These are phyloP conservation scores for Leptura quadrifasciata DNA, from an alignment of 2,888 invertebrate genomes.

Conservation along the genomic window DNA sequence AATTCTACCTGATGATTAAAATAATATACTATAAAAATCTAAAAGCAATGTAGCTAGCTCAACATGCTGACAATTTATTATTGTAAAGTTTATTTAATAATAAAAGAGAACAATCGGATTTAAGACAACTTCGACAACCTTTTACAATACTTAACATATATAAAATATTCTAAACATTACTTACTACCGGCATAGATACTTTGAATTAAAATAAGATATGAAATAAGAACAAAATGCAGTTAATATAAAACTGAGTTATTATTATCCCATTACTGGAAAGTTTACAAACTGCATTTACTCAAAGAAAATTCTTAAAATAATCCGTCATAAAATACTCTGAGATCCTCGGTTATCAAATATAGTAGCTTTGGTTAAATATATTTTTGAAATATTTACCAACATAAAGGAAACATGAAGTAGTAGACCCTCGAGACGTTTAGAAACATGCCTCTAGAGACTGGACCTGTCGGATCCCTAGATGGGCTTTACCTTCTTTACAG, in stretches of 20 bases:
- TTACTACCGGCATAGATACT: background rate
- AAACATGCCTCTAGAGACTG: constrained; percentile 7
- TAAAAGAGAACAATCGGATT: background rate
- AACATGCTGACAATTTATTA: background rate
- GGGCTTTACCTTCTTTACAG: background rate
- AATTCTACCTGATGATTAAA: constrained; percentile 9
- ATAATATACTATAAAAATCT: background rate
- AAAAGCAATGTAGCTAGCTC: background rate
- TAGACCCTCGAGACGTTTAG: constrained; percentile 5
- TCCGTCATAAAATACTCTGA: background rate
- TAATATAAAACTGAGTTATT: background rate
- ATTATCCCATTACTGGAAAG: background rate
- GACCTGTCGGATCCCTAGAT: constrained; percentile 26
- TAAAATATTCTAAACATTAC: too few species aligned
- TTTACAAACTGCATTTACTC: background rate
- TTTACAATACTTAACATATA: background rate
- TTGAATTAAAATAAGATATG: background rate
- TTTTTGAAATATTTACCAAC: constrained; percentile 25
- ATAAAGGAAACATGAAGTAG: constrained; percentile 19
- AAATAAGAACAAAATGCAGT: background rate
- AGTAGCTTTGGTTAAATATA: constrained; percentile 9
- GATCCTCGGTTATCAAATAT: background rate
- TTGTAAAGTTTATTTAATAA: background rate
- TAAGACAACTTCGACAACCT: background rate
- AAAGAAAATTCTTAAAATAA: background rate